Base-by-base conservation (phyloP, 1,140 invertebrate genomes). In the Caerostris darwini region DNA sequence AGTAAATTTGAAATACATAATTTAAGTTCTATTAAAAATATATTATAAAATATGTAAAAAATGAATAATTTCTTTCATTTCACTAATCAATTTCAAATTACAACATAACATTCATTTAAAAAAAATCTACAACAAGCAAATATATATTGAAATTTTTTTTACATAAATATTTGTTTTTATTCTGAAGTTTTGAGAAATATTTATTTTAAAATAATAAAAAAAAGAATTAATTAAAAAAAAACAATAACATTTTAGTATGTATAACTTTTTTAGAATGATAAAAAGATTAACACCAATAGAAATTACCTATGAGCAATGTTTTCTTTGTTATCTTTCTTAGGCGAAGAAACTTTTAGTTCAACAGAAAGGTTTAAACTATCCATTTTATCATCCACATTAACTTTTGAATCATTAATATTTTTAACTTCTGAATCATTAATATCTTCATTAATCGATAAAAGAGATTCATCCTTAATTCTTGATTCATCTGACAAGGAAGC, bases 271-370 rank as follows among this genome's bases (percentile, higher is more conserved):
- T 81, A 34, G 34, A 5, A 34, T 50, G 34, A 19, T n/a, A n/a
- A 10, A 19, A 3, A 50, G 71, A 81, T 34, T 34, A 34, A 10
- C 8, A 19, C 34, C 3, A 19, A 19, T 50, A 81, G 71, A 81
- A 81, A 81, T 88, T 88, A 88, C 86, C 58, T 88, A 64, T 88
- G 58, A 64, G 50, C 50, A 67, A 88, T 64, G 59, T 88, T 88
- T 88, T 88, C 59, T 64, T 88, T 88, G 19, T 88, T 64, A 53
- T 67, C 19, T 64, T 64, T 88, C 19, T n/a, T 57, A 19, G 85
- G 85, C 3, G 19, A 54, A 57, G 58, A 57, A 64, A 53, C 17
- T 14, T 54, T 50, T 7, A 53, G 17, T 64, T 61, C 59, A 19
- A 64, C 19, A 53, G 86, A 2, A 67, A 7, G 53, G 14, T 88